Conservation (phyloP, 2,797 vertebrate genomes). For the Lithobates pipiens region DNA sequence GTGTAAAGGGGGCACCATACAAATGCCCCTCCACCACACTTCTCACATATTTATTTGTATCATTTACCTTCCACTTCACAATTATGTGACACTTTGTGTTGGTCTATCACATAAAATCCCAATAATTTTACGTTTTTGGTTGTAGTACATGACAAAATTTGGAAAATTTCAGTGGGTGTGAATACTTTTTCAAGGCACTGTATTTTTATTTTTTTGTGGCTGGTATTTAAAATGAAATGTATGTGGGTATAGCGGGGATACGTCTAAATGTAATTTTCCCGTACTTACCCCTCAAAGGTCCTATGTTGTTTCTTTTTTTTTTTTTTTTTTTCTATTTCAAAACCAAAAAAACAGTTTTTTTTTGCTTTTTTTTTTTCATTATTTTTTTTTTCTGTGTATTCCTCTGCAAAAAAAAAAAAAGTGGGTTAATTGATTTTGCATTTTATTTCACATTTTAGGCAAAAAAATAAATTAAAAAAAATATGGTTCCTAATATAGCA, state of each 20-base stretch:
- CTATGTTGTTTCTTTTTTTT: background rate
- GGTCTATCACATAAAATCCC: no score
- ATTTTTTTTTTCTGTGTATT: slow-evolving; percentile 14
- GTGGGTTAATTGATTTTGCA: slow-evolving; percentile 20
- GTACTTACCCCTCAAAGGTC: slow-evolving; percentile 12
- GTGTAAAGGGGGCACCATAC: no score
- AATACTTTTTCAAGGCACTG: no score
- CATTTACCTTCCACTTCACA: no score
- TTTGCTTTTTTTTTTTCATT: background rate
- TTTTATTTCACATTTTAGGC: slow-evolving; percentile 39
- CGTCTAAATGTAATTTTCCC: slow-evolving; percentile 27
- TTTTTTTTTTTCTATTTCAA: slow-evolving; percentile 24
- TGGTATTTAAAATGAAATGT: slow-evolving; percentile 39
- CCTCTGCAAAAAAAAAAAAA: slow-evolving; percentile 31
- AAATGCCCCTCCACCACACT: no score
- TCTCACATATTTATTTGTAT: no score
- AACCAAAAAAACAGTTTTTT: slow-evolving; percentile 48
- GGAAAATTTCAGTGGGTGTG: background rate
- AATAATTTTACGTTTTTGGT: no score
- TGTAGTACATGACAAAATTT: no score
- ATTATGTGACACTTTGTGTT: no score
- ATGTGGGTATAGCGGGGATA: slow-evolving; percentile 28
- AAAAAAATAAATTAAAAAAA: slow-evolving; percentile 9
- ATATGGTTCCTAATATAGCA: slow-evolving; percentile 57
- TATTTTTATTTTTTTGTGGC: background rate